Base-by-base conservation (phyloP, 2,888 invertebrate genomes). In the Argyra leucocephala region DNA sequence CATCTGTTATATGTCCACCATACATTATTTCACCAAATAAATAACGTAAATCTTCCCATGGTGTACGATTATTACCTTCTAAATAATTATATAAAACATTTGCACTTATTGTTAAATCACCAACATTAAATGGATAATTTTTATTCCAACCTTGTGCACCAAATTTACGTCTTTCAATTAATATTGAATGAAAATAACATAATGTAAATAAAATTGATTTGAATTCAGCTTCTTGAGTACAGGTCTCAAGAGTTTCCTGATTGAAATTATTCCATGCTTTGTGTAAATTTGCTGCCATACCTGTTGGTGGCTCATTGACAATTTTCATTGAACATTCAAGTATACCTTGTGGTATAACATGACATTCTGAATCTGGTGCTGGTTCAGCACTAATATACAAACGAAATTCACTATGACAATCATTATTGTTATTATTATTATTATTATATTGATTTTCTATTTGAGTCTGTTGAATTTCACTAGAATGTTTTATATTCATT, bases 21-120 rank as follows among this genome's bases (percentile, higher is more conserved):
- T 96, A 96, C 96, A 96, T 96, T 71, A 96, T 96, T 81, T 96
- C 96, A 0, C 96, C 96, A 75, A 96, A 96, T 36, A 96, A 83
- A 76, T 96, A 96, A 3, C 96, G 86, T 72, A 96, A 80, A 81
- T 96, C 96, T 78, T 96, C 96, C 93, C 94, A 96, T 0, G 96
- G 96, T 23, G 96, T 89, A 71, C 89, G 88, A 64, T 85, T 87
- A 74, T 92, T 95, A 67, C 88, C 91, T 76, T 96, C 96, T 76
- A 96, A 80, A 77, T 96, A 96, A 80, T 96, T 96, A 79, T 85
- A 91, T 36, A 96, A 78, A 0, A 96, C 96, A 74, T 90, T 91
- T 9, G 92, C 90, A 74, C 95, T 93, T 71, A 96, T 96, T 10
- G 92, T 92, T 67, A 96, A 80, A 77, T 96, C 96, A 2, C 93